Evolutionary conservation across 2,797 vertebrate genomes (phyloP).

Genomic region (Crax fasciolata): DNA sequence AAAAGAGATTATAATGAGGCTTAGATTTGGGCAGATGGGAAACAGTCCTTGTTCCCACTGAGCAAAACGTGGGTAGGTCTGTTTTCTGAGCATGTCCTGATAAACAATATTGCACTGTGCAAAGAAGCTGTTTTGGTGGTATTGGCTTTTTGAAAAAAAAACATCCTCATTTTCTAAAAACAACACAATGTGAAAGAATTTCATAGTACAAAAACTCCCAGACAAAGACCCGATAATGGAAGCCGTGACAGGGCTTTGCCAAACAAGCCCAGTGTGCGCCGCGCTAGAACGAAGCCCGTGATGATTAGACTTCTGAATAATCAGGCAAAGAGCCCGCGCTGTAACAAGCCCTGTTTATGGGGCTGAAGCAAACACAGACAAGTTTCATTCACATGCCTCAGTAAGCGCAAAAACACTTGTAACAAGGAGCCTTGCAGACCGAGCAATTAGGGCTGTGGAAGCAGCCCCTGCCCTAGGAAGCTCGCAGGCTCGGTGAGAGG

Average conservation of each 20-base stretch:
- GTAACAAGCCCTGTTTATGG: slow-evolving; percentile 51
- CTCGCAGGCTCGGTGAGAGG: slow-evolving; percentile 19
- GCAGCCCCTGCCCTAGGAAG: slow-evolving; percentile 33
- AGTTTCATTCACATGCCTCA: slow-evolving; percentile 68
- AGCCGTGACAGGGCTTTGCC: slow-evolving; percentile 14
- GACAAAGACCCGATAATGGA: background rate
- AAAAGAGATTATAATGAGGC: background rate
- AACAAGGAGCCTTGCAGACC: slow-evolving; percentile 45
- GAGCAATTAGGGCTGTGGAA: slow-evolving; percentile 66
- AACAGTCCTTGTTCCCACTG: background rate
- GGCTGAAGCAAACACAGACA: slow-evolving; percentile 53
- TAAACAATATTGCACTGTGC: slow-evolving; percentile 18
- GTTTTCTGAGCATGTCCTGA: background rate
- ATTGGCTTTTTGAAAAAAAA: background rate
- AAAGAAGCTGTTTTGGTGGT: background rate
- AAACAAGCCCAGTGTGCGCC: slow-evolving; percentile 15
- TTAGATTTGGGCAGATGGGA: background rate
- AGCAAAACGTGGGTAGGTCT: background rate
- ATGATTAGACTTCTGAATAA: slow-evolving; percentile 49
- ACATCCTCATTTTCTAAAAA: background rate
- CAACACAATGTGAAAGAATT: slow-evolving; percentile 37
- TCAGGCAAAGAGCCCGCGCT: slow-evolving; percentile 29
- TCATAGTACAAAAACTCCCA: background rate
- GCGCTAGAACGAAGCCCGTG: background rate
- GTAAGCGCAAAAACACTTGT: slow-evolving; percentile 62